Evolutionary conservation across 1,140 invertebrate genomes (phyloP), one percentile per base, ranked within the genome.

Genomic region (Centruroides sculpturatus): DNA sequence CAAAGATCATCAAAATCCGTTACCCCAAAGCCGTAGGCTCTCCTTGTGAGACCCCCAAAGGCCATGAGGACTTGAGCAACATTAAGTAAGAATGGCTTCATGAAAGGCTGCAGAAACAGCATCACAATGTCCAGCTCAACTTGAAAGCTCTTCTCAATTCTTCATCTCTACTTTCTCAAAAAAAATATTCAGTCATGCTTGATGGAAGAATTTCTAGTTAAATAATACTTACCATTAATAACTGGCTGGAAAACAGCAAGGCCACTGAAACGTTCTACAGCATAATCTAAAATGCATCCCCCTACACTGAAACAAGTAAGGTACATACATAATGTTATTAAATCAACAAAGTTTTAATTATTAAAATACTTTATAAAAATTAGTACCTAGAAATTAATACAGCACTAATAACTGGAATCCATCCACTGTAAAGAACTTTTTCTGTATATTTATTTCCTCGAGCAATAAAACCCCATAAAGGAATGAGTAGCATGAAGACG

Each of bases 371-470:
- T 3, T 12, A 56, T 34, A 34, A 35, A 6, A 13, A n/a, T 50
- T 34, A 52, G 36, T 70, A 89, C 86, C 87, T 86, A 75, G 88
- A 91, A 59, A 92, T 92, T 41, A 87, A 74, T 85, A 92, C 89
- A 1, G 89, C 88, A 59, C 80, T 82, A 65, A 92, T 82, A 41
- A 92, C 86, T 60, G 89, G 88, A 47, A 82, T 82, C 89, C 89
- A 93, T 9, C 89, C 88, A 67, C 83, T 78, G 72, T 83, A 79
- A 13, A 92, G 77, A 35, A 91, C 85, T 71, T 84, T 80, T 65
- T 79, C 79, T 7, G 88, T 90, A 61, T 85, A 85, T 57, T 79
- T 76, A 78, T 92, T 91, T 66, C 79, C 80, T 61, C 80, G 81
- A 12, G 87, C 83, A 64, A 89, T 77, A 69, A 82, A 83, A 13